Percentiles rank a stretch among this genome's conserved stretches.
phyloP scores from a whole-genome alignment of 2,113 vertebrate species.

The Scomber japonicus region DNA sequence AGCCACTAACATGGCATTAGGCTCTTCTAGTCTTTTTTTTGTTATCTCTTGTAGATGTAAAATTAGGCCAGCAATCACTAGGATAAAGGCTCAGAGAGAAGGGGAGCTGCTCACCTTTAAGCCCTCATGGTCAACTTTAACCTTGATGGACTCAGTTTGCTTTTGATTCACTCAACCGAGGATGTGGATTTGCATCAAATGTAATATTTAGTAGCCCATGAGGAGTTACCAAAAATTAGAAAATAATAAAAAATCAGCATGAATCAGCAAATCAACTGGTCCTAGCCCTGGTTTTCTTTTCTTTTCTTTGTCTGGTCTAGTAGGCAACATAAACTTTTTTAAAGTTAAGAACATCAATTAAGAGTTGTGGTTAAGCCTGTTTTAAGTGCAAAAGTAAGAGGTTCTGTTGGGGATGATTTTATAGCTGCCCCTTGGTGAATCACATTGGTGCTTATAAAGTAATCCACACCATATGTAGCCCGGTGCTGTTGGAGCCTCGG shows the following conservation, averaged over 20 bases:
- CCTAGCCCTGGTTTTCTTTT: neutral
- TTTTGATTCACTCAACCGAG: constrained; percentile 1
- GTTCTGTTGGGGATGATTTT: constrained; percentile 10
- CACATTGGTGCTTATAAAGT: constrained; percentile 50
- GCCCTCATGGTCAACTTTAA: constrained; percentile 9
- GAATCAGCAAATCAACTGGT: neutral
- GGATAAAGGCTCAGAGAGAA: neutral
- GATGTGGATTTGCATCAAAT: too few species aligned
- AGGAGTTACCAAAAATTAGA: neutral
- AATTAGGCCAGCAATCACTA: neutral
- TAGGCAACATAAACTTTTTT: too few species aligned
- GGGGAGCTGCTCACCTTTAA: neutral
- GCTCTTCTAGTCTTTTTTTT: too few species aligned
- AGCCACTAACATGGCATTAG: neutral
- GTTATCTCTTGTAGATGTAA: too few species aligned
- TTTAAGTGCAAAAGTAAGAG: neutral
- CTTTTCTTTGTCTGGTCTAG: neutral
- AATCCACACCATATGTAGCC: constrained; percentile 71
- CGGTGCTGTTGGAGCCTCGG: constrained; percentile 41
- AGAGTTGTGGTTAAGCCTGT: neutral
- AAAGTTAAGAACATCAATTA: neutral
- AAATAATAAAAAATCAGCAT: neutral
- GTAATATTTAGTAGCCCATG: constrained; percentile 1
- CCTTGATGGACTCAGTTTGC: neutral
- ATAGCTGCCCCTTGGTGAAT: constrained; percentile 1